Percentiles rank a stretch among this genome's conserved stretches.
phyloP scores from a whole-genome alignment of 2,797 vertebrate species.

The Enteromius fasciolatus region DNA sequence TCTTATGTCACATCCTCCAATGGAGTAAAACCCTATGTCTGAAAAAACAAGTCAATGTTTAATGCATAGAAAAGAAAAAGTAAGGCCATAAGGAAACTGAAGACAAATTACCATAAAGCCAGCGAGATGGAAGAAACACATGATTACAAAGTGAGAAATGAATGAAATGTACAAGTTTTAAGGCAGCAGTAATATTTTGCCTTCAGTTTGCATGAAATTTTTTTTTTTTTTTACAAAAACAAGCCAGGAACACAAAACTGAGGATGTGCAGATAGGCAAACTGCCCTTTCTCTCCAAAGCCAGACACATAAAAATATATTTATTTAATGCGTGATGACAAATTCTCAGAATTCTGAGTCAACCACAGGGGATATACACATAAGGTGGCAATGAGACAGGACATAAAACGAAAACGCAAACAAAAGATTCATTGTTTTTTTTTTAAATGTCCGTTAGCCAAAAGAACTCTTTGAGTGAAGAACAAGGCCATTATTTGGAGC shows the following conservation, averaged over 20 bases:
- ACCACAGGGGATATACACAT: slow-evolving; percentile 32
- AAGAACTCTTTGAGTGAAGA: slow-evolving; percentile 10
- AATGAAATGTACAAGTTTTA: slow-evolving; percentile 69
- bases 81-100: slow-evolving; percentile 79
- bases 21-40: slow-evolving; percentile 59
- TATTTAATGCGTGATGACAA: slow-evolving; percentile 25
- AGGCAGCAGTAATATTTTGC: slow-evolving; percentile 71
- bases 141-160: slow-evolving; percentile 65
- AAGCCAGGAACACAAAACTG: slow-evolving; percentile 20
- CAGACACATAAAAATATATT: slow-evolving; percentile 21
- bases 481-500: slow-evolving; percentile 18
- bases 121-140: slow-evolving; percentile 64
- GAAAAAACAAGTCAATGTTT: slow-evolving; percentile 73
- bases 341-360: slow-evolving; percentile 18
- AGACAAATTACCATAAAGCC: slow-evolving; percentile 70
- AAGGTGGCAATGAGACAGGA: neutral
- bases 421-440: slow-evolving; percentile 20
- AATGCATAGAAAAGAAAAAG: slow-evolving; percentile 80
- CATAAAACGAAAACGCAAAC: slow-evolving; percentile 1
- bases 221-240: no score
- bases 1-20: slow-evolving; percentile 60
- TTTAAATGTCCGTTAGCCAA: slow-evolving; percentile 10
- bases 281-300: slow-evolving; percentile 19
- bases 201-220: slow-evolving; percentile 70
- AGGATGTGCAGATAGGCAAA: slow-evolving; percentile 22